Conservation (phyloP, 2,888 invertebrate species). For the Parnassius smintheus region DNA sequence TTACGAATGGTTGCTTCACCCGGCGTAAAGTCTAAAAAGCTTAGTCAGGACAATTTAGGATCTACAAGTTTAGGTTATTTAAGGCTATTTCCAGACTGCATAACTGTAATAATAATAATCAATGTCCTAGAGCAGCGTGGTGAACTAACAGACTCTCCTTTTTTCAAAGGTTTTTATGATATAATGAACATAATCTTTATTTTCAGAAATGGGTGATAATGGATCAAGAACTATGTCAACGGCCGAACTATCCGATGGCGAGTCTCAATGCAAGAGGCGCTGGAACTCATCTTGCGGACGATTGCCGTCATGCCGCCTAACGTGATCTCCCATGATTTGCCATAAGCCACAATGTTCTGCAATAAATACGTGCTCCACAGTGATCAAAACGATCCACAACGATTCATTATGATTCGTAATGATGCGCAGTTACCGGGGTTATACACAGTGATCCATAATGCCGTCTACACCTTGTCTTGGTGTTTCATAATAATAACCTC, state of each 20-base stretch:
- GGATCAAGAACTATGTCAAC: conserved; percentile 72
- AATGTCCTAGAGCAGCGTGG: too few species aligned
- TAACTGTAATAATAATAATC: too few species aligned
- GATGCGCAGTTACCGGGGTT: neutral
- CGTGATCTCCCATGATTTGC: conserved; percentile 48
- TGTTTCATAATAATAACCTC: neutral
- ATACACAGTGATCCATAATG: neutral
- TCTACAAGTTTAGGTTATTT: too few species aligned
- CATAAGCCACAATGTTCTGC: conserved; percentile 4
- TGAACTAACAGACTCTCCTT: too few species aligned
- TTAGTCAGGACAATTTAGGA: too few species aligned
- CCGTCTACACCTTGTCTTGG: neutral
- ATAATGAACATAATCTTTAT: neutral
- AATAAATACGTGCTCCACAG: conserved; percentile 3
- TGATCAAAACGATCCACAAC: neutral
- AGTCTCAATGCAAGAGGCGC: conserved; percentile 64
- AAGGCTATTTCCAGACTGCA: too few species aligned
- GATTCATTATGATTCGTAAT: neutral
- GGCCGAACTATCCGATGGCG: conserved; percentile 70
- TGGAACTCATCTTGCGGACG: conserved; percentile 76
- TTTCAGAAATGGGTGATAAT: conserved; percentile 63
- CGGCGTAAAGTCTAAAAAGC: too few species aligned
- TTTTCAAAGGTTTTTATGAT: too few species aligned
- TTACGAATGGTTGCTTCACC: too few species aligned
- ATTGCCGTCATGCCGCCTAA: conserved; percentile 68